Base-by-base conservation (phyloP, 2,797 vertebrate genomes). In the Anguilla anguilla region DNA sequence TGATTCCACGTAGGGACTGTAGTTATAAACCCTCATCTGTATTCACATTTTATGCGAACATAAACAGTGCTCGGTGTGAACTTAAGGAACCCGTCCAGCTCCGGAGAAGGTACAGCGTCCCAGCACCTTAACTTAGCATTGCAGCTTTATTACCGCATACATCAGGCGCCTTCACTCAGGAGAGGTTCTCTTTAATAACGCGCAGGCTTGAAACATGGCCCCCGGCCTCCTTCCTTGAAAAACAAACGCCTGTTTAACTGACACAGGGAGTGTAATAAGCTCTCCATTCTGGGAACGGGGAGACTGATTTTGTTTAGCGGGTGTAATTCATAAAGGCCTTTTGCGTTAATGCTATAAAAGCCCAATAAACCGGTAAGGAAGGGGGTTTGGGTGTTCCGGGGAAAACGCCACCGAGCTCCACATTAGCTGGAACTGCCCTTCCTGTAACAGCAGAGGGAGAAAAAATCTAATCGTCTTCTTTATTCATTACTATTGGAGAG, bases 121-220 rank as follows among this genome's bases (percentile, higher is more conserved):
- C 46, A 57, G 74, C 17, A 39, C 74, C 64, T 51, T 28, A 86
- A 81, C 43, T 74, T 49, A 86, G 31, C 49, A 79, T 28, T 72
- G 59, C 19, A 81, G 28, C 51, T 88, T 86, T 88, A 64, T 69
- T 86, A 72, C 86, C 72, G 67, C 59, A 64, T 84, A 86, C 46
- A 89, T 87, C 87, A 82, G 84, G 55, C 22, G 49, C 86, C 84
- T 89, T 88, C 67, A 57, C 74, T 64, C 88, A 85, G 86, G 89
- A n/a, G 67, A 43, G 28, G 49, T 77, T 86, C 35, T 51, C 61
- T 88, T 46, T 59, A 85, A 86, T 77, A 84, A 61, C 51, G 43
- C 83, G 57, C 10, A 35, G 74, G 25, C 77, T 49, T 83, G 74
- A 83, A 87, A 87, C 55, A 83, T 83, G 19, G 53, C 59, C 57